Evolutionary conservation across 2,113 vertebrate species (phyloP), one percentile per base, ranked within the genome.

Genomic region (Aix galericulata): DNA sequence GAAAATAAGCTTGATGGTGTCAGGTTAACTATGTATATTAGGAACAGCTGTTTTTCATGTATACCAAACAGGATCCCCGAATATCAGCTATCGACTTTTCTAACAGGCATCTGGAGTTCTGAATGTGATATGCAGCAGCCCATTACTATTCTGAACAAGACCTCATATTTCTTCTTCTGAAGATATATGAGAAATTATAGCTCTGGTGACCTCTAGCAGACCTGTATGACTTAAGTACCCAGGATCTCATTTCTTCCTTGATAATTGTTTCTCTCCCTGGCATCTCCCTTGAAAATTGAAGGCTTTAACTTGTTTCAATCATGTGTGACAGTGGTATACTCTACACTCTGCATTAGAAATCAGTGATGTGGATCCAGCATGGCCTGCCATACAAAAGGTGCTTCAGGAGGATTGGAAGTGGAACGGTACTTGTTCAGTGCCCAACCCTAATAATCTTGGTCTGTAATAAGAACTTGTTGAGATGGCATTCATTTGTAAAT

Each of bases 121-220:
- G 73, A 72, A 95, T 0, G 1, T 74, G 76, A 86, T 91, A 85
- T 0, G 15, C 59, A 91, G 63, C 13, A 4, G 52, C 72, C 42
- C 67, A 44, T 94, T 94, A 81, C 78, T 90, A 83, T 93, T 88
- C 91, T 90, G 89, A 89, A 60, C 72, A 83, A 94, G 76, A 82
- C 76, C 68, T 93, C 59, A 17, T 93, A 88, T 95, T 95, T 97
- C 78, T 95, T 82, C 31, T 92, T 82, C 77, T 94, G 42, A 34
- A 89, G 78, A 85, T 95, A 88, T 9, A 88, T 53, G 82, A 91
- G 85, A 91, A 94, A 91, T 56, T 88, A 68, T 21, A 86, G 1
- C 90, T 94, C 76, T 94, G 73, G 56, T 95, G 94, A 94, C 94
- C 79, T 96, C 59, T 77, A 64, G 64, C 42, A 95, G 89, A 95